Evolutionary conservation across 30 jellyfish, hydroid and myxozoan species (phyloP).

Genomic region (Turritopsis dohrnii): DNA sequence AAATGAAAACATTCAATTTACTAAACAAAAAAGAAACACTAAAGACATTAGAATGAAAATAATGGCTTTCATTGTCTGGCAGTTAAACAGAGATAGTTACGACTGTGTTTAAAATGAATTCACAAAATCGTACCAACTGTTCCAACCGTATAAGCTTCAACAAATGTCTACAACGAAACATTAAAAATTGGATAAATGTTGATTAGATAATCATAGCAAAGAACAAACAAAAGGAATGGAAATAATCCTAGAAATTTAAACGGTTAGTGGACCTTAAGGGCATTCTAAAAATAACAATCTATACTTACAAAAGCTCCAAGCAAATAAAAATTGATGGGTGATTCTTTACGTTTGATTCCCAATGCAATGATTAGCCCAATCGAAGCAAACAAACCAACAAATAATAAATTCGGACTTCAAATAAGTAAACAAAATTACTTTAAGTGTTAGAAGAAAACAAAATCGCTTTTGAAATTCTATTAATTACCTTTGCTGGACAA

Average conservation of each 20-base stretch:
- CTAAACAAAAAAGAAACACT: no score
- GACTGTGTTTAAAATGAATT: not conserved
- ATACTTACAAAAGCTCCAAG: conserved; percentile 89
- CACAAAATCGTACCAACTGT: conserved; percentile 51
- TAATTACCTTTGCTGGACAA: conserved; percentile 77
- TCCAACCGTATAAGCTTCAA: conserved; percentile 95
- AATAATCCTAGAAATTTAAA: no score
- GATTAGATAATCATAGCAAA: not conserved
- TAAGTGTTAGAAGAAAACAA: no score
- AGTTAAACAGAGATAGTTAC: no score
- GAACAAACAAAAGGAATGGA: no score
- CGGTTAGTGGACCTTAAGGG: no score
- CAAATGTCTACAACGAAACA: conserved; percentile 48
- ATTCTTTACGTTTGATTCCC: conserved; percentile 64
- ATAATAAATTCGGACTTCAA: conserved; percentile 66
- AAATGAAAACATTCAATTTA: no score
- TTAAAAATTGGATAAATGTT: no score
- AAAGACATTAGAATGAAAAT: no score
- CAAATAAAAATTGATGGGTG: conserved; percentile 80
- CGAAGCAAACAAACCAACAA: conserved; percentile 71
- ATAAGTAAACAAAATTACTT: not conserved
- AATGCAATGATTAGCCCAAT: conserved; percentile 69
- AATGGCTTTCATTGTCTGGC: no score
- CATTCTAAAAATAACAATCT: no score
- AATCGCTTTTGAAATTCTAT: not conserved